Conservation (phyloP, 2,113 vertebrate species). For the Potamarius usumacintae region DNA sequence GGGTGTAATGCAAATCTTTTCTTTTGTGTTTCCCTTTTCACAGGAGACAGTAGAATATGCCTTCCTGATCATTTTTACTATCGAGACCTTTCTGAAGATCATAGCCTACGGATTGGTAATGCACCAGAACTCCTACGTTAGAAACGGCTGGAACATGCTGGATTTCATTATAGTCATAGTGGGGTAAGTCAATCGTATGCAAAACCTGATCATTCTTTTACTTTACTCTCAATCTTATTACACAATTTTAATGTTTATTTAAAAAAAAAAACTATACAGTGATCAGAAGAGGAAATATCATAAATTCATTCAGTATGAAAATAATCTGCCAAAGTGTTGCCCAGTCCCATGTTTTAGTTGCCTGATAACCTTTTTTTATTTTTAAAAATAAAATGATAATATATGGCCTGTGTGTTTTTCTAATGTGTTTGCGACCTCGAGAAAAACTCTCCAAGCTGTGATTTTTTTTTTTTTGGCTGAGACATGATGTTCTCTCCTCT, state of each 20-base stretch:
- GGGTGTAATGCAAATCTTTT: background rate
- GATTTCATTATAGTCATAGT: slow-evolving; percentile 99
- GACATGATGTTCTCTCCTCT: background rate
- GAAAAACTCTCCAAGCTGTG: background rate
- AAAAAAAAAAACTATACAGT: background rate
- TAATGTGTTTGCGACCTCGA: background rate
- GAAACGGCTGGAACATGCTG: slow-evolving; percentile 99
- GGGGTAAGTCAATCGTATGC: slow-evolving; percentile 81
- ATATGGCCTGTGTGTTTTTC: background rate
- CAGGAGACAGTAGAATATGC: slow-evolving; percentile 99
- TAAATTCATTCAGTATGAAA: background rate
- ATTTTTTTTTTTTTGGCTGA: background rate
- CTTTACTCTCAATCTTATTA: background rate
- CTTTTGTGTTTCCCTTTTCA: slow-evolving; percentile 56
- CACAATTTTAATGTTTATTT: background rate
- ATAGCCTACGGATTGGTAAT: slow-evolving; percentile 98
- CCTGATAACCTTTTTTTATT: background rate
- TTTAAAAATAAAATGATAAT: background rate
- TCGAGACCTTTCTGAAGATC: slow-evolving; percentile 99
- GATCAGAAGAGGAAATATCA: background rate
- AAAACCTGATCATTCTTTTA: background rate
- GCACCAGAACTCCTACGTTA: slow-evolving; percentile 95
- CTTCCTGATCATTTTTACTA: slow-evolving; percentile 99
- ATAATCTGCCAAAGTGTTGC: background rate
- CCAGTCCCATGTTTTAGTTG: background rate